These are phyloP conservation scores for Loriculus beryllinus DNA, from an alignment of 2,797 vertebrate species.

Conservation along the genomic window DNA sequence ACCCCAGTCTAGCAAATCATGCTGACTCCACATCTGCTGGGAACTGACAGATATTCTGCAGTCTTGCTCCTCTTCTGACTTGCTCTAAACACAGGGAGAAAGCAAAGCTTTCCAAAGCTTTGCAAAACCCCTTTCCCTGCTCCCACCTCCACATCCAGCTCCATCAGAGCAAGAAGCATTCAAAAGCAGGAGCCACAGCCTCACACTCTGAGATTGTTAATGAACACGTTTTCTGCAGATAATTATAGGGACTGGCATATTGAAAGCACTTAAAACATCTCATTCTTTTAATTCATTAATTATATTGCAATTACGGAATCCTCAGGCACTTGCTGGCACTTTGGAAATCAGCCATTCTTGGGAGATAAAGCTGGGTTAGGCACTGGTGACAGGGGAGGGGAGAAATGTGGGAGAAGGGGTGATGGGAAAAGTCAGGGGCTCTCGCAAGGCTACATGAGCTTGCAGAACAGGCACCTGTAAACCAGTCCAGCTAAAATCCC, in stretches of 20 bases:
- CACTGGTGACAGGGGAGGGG: neutral
- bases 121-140: neutral
- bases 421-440: neutral
- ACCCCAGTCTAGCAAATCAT: neutral
- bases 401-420: neutral
- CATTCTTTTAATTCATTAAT: slow-evolving; percentile 84
- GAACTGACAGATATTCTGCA: neutral
- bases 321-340: slow-evolving; percentile 69
- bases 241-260: slow-evolving; percentile 80
- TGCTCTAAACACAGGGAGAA: neutral
- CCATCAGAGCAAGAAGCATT: neutral
- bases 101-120: neutral
- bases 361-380: slow-evolving; percentile 24
- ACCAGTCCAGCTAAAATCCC: slow-evolving; percentile 24
- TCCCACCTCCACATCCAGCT: neutral
- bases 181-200: slow-evolving; percentile 32
- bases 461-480: slow-evolving; percentile 43
- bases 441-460: neutral
- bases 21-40: neutral
- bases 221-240: slow-evolving; percentile 77
- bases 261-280: slow-evolving; percentile 80
- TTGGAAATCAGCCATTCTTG: slow-evolving; percentile 73
- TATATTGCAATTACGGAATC: slow-evolving; percentile 79
- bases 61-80: neutral
- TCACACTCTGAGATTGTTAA: slow-evolving; percentile 66